Conservation (phyloP, 2,113 vertebrate genomes). For the Hypocryptadius cinnamomeus region DNA sequence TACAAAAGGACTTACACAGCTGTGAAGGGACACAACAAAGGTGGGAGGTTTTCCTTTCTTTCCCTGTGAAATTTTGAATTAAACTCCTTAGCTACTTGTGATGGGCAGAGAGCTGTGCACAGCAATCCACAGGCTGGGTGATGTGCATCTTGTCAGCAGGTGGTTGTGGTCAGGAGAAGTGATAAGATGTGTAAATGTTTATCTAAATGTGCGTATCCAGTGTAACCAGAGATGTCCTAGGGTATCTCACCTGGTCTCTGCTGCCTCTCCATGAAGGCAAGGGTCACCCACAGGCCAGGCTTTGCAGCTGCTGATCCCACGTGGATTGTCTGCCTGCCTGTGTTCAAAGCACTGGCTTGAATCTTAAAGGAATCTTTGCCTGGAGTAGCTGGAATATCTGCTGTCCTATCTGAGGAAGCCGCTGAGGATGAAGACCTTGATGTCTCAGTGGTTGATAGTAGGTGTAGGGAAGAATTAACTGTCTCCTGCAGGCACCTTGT, state of each 20-base stretch:
- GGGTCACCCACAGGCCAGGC: neutral
- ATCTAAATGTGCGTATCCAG: neutral
- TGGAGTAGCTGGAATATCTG: neutral
- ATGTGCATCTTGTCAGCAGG: neutral
- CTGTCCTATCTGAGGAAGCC: neutral
- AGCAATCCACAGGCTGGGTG: neutral
- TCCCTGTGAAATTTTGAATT: neutral
- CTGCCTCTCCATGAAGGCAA: neutral
- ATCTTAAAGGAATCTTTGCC: neutral
- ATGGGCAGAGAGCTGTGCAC: neutral
- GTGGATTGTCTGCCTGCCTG: neutral
- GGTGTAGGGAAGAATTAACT: neutral
- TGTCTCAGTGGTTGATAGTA: neutral
- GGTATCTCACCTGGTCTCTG: neutral
- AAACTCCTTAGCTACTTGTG: neutral
- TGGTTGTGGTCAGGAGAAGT: neutral
- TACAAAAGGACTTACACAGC: neutral
- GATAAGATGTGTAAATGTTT: neutral
- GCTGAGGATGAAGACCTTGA: neutral
- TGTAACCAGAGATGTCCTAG: neutral
- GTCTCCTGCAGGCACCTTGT: neutral
- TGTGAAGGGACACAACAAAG: neutral
- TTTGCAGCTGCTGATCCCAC: neutral
- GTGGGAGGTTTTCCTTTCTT: neutral
- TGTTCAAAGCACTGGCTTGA: neutral